Evolutionary conservation across 2,888 invertebrate genomes (phyloP).

Genomic region (Theristus sp.): DNA sequence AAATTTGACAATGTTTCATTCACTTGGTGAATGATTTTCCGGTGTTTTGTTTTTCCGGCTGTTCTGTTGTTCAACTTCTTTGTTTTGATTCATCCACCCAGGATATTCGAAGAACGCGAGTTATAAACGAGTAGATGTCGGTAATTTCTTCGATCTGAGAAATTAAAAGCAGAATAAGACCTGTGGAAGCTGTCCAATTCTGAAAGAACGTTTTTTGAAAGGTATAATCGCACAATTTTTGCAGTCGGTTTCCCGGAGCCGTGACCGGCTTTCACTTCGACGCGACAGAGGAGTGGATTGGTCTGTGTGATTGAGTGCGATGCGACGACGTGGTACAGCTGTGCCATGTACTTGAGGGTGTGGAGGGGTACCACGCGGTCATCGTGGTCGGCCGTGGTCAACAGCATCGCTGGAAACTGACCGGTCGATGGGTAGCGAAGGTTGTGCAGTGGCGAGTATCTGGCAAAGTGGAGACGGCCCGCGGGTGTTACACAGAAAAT

Average conservation of each 20-base stretch:
- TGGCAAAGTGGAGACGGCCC: too few relatives aligned
- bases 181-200: too few relatives aligned
- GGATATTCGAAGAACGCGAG: conserved; percentile 50
- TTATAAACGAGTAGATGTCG: conserved; percentile 68
- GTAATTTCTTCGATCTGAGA: conserved; percentile 71
- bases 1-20: too few relatives aligned
- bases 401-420: conserved; percentile 73
- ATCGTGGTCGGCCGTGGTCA: conserved; percentile 93
- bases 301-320: conserved; percentile 34
- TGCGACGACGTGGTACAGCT: conserved; percentile 50
- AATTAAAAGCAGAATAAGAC: too few relatives aligned
- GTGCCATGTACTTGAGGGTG: conserved; percentile 80
- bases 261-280: conserved; percentile 91
- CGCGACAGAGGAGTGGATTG: conserved; percentile 65
- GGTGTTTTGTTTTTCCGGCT: too few relatives aligned
- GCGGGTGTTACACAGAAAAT: too few relatives aligned
- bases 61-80: too few relatives aligned
- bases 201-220: too few relatives aligned
- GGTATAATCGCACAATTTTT: too few relatives aligned
- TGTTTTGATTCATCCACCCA: too few relatives aligned
- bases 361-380: conserved; percentile 93
- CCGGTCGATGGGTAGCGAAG: conserved; percentile 43
- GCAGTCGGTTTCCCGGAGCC: conserved; percentile 87
- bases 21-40: too few relatives aligned
- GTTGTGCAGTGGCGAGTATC: conserved; percentile 80